Conservation (phyloP, 2,797 vertebrate genomes). For the Chelidonichthys spinosus region DNA sequence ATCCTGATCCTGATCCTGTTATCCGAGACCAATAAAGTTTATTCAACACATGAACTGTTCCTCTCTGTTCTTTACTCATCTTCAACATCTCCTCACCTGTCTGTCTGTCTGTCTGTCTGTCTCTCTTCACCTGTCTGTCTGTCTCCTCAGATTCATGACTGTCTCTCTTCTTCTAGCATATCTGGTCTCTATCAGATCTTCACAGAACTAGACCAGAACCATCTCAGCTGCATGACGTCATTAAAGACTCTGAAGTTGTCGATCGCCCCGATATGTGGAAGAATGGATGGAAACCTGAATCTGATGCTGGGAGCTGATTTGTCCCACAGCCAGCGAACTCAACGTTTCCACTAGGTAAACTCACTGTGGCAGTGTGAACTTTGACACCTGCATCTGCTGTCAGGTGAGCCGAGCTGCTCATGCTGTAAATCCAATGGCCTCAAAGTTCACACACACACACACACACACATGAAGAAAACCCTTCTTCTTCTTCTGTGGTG, state of each 20-base stretch:
- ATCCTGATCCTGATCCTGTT: slow-evolving; percentile 12
- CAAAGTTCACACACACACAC: slow-evolving; percentile 71
- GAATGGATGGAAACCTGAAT: too few species aligned
- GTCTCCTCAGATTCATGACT: neutral
- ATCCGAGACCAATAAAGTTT: slow-evolving; percentile 47
- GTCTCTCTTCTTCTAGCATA: too few species aligned
- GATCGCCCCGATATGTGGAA: too few species aligned
- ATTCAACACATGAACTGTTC: slow-evolving; percentile 13
- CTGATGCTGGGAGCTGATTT: too few species aligned
- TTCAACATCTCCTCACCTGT: neutral
- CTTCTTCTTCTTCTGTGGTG: neutral
- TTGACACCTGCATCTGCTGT: slow-evolving; percentile 41
- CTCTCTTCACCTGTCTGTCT: neutral
- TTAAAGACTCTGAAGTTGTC: too few species aligned
- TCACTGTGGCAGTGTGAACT: slow-evolving; percentile 6
- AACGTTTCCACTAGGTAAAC: neutral
- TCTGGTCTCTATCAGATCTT: too few species aligned
- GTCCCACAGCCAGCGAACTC: slow-evolving; percentile 5
- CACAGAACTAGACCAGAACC: too few species aligned
- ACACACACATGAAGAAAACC: neutral
- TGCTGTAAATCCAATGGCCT: slow-evolving; percentile 65
- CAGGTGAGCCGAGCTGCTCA: slow-evolving; percentile 70
- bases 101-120: neutral
- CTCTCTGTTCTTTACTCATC: too few species aligned
- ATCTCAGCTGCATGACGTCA: too few species aligned